These are phyloP conservation scores for Peromyscus californicus DNA, from an alignment of 2,113 vertebrate species.

Conservation along the genomic window DNA sequence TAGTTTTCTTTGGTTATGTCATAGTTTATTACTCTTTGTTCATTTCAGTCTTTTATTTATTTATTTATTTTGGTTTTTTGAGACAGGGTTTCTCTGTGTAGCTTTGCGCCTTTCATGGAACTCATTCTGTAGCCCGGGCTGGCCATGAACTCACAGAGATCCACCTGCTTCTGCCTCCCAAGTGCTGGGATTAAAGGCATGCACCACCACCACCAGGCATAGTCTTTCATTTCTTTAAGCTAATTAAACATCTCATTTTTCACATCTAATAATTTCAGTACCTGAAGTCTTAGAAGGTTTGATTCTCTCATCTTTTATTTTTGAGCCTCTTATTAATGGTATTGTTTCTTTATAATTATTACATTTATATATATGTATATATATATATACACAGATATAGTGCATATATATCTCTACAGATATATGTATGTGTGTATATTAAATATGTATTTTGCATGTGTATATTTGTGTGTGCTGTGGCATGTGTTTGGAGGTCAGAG, in stretches of 20 bases:
- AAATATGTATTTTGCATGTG: background rate
- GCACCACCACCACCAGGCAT: too few species aligned
- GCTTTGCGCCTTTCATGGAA: too few species aligned
- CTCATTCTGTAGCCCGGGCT: too few species aligned
- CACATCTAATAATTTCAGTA: constrained; percentile 15
- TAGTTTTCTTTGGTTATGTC: constrained; percentile 43
- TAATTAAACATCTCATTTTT: constrained; percentile 19
- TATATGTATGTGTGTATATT: background rate
- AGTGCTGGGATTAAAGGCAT: too few species aligned
- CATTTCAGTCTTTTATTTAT: constrained; percentile 36
- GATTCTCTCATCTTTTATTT: constrained; percentile 32
- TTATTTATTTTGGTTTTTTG: too few species aligned
- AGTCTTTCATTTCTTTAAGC: constrained; percentile 44
- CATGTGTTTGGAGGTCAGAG: background rate
- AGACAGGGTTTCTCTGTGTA: too few species aligned
- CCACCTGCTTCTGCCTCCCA: too few species aligned
- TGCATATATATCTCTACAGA: background rate
- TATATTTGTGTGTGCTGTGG: background rate
- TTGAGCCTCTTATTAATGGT: background rate
- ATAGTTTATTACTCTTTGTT: constrained; percentile 23
- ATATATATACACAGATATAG: background rate
- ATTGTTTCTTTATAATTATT: background rate
- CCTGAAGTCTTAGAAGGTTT: constrained; percentile 46
- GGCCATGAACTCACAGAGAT: too few species aligned
- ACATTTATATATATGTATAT: background rate